Evolutionary conservation across 2,797 vertebrate genomes (phyloP), one percentile per base, ranked within the genome.

Genomic region (Taeniopygia guttata): DNA sequence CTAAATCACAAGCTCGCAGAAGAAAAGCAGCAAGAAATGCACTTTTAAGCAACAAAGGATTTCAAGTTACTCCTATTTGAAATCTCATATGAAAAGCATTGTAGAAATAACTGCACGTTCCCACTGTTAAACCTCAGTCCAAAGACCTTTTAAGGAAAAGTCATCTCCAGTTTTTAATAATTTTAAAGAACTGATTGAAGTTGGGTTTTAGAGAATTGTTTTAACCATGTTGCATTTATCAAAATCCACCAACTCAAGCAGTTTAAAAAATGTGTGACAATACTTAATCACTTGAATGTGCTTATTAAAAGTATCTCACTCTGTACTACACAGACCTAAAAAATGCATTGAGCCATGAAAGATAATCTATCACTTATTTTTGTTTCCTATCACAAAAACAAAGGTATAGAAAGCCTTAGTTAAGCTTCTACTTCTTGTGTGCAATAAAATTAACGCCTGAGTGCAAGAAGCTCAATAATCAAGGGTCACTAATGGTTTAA

Each of bases 21-120:
- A 60, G 8, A 22, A 83, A 72, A 67, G n/a, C 42, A 78, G 29
- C 9, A 72, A 74, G 18, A 66, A 62, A 81, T 3, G 10, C 43
- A 54, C 6, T 38, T 82, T 64, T 15, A 68, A 70, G 13, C 23
- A 63, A 40, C 26, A 63, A 38, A 36, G 19, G 7, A 70, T 5
- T 32, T 40, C 0, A 0, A 84, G 23, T 16, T 60, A 46, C 22
- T 75, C 2, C 2, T 21, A 23, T 26, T 4, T 72, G 26, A 62
- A 88, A 67, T 1, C 5, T 4, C 5, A 0, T 5, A 34, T 6
- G 32, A 34, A n/a, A 76, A 67, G 18, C 15, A 46, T 0, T 13
- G 16, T 5, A 66, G 10, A 60, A 89, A 5, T 79, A 64, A 69
- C 10, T 76, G 10, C 30, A 16, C 0, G 0, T 5, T 26, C 3